Base-by-base conservation (phyloP, 1,140 invertebrate species). In the Cyclargus thomasi region DNA sequence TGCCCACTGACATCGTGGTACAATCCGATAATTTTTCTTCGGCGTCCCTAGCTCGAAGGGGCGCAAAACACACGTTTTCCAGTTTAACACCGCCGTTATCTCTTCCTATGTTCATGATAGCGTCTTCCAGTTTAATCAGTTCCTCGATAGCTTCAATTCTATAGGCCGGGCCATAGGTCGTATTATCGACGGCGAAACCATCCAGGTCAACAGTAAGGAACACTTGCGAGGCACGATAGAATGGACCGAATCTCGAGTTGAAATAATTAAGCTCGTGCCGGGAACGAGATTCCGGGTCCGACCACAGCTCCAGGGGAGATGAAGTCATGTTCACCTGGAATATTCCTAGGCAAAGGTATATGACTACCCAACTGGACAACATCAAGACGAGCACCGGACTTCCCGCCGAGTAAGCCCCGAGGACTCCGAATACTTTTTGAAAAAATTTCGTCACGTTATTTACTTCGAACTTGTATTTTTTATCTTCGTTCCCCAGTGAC, bases 231-330 rank as follows among this genome's bases (percentile, higher is more conserved):
- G 94, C 95, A 67, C 97, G 93, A 87, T 98, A 98, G 86, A 99
- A 99, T n/a, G 97, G 97, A 18, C 94, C 91, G 80, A 97, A 97
- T 73, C 94, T 93, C 16, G 91, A 90, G 73, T 98, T 96, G 77
- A 95, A 98, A 80, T 95, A 98, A 63, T 97, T 90, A 76, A 97
- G 95, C 78, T 99, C 95, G 35, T 93, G 76, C 67, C 97, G 91
- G 29, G 96, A 95, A 74, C 92, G 86, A 75, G 95, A 97, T 17
- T 90, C 83, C 6, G 95, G 94, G 0, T 96, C 90, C 2, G 97
- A 96, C 97, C 97, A 99, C 53, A 99, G 91, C 80, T 98, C 94
- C 0, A 98, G 94, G 0, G 97, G 97, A 83, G 98, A 93, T 0
- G 97, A 95, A 4, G 94, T 96, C 0, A 98, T 90, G 64, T 93